A percentile compares a stretch with the other conserved stretches of the same genome.
Evolutionary conservation across 2,113 vertebrate genomes (phyloP).

Genomic region (Corythornis madagascariensis): DNA sequence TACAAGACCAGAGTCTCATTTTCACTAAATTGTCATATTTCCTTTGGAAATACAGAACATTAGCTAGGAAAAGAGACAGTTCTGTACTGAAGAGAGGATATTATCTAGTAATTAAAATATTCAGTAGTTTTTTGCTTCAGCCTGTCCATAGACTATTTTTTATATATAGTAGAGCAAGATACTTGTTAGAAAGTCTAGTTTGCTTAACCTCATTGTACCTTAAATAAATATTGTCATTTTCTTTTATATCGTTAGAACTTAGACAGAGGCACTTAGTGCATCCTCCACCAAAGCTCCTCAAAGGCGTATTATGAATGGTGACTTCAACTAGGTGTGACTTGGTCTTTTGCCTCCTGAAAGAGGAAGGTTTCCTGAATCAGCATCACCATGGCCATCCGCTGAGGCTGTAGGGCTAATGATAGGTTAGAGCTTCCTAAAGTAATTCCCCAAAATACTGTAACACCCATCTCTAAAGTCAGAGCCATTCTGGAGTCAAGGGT

Average conservation of each 20-base stretch:
- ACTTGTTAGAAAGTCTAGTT: background rate
- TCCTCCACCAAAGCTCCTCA: background rate
- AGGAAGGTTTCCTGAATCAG: background rate
- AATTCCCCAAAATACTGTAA: background rate
- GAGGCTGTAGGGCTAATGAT: background rate
- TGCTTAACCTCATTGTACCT: background rate
- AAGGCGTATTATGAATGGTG: background rate
- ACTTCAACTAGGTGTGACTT: background rate
- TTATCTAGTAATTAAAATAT: conserved; percentile 7
- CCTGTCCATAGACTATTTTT: background rate
- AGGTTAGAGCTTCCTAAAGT: background rate
- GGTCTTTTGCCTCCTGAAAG: background rate
- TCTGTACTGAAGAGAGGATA: background rate
- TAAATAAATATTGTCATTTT: background rate
- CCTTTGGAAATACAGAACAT: background rate
- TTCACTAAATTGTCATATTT: background rate
- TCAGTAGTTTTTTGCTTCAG: background rate
- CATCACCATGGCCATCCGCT: background rate
- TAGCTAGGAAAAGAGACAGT: background rate
- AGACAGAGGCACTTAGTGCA: background rate
- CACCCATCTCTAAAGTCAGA: background rate
- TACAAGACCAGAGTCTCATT: background rate
- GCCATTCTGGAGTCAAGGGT: background rate
- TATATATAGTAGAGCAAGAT: background rate
- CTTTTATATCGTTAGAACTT: background rate